Evolutionary conservation across 2,888 invertebrate species (phyloP).

Genomic region (Caenorhabditis sp.): DNA sequence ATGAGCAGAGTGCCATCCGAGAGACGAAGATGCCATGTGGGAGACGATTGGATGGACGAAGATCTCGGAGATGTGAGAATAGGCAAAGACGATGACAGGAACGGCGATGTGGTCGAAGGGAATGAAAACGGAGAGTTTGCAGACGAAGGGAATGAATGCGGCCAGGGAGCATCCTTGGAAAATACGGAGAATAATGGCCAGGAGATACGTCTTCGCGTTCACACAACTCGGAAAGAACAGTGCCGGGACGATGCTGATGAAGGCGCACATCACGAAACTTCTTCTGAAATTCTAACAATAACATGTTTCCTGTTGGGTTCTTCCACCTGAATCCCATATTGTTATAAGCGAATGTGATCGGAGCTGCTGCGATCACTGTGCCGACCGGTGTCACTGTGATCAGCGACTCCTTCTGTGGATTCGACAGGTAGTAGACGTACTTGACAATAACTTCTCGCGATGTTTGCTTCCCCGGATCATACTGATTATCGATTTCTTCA

Average conservation of each 20-base stretch:
- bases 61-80: slow-evolving; percentile 67
- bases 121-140: slow-evolving; percentile 69
- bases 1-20: slow-evolving; percentile 74
- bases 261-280: slow-evolving; percentile 66
- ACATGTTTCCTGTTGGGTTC: not conserved
- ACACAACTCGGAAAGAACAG: slow-evolving; percentile 67
- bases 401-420: slow-evolving; percentile 66
- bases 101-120: slow-evolving; percentile 70
- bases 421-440: slow-evolving; percentile 67
- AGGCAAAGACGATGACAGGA: slow-evolving; percentile 68
- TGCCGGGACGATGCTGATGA: slow-evolving; percentile 67
- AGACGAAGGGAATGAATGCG: slow-evolving; percentile 67
- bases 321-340: slow-evolving; percentile 65
- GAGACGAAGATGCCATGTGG: slow-evolving; percentile 54
- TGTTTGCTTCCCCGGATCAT: slow-evolving; percentile 45
- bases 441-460: slow-evolving; percentile 54
- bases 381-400: slow-evolving; percentile 67
- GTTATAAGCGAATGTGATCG: slow-evolving; percentile 65
- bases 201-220: slow-evolving; percentile 64
- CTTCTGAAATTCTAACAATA: slow-evolving; percentile 38
- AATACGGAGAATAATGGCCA: slow-evolving; percentile 68
- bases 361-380: slow-evolving; percentile 64
- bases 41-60: slow-evolving; percentile 62
- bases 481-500: slow-evolving; percentile 62
- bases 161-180: slow-evolving; percentile 71